Base-by-base conservation (phyloP, 2,113 vertebrate species). In the Mobula hypostoma region DNA sequence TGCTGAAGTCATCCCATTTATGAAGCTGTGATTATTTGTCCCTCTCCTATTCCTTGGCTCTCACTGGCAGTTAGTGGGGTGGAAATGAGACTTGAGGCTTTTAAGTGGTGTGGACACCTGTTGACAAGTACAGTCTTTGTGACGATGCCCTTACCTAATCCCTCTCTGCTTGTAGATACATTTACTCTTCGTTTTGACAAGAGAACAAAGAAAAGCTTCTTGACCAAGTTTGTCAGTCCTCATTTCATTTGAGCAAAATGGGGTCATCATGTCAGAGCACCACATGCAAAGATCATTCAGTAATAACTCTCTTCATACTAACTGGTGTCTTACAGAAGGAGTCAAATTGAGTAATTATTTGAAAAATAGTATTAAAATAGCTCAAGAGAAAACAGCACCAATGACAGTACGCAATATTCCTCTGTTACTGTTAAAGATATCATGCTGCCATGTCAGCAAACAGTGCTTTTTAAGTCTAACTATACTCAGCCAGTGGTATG, bases 401-500 rank as follows among this genome's bases (percentile, higher is more conserved):
- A 70, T 36, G 5, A 68, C 21, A 66, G n/a, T 36, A 63, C 17
- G 40, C 24, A 40, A 91, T 91, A 12, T 91, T 93, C 72, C 36
- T 12, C 36, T 70, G 40, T 15, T 29, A 48, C 40, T 93, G 36
- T 93, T 76, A 93, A 93, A 93, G 36, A 29, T 74, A 56, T 27
- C 7, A 5, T 90, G 58, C 29, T 90, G 61, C 61, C 5, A 5
- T 93, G 17, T 56, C 70, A 61, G 48, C 83, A 27, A 24, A 21
- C 56, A 74, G 36, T 92, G 88, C 66, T 70, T 70, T 40, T 70
- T 72, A 92, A 92, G 66, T 70, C 63, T 93, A 15, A 93, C 36
- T 24, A 48, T 12, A 93, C 32, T 76, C 48, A 74, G 66, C 91
- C 91, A 93, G 24, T 76, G 91, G 36, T 74, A 56, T 93, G 70